phyloP scores from a whole-genome alignment of 2,888 invertebrate species.

The Halocaridina rubra region DNA sequence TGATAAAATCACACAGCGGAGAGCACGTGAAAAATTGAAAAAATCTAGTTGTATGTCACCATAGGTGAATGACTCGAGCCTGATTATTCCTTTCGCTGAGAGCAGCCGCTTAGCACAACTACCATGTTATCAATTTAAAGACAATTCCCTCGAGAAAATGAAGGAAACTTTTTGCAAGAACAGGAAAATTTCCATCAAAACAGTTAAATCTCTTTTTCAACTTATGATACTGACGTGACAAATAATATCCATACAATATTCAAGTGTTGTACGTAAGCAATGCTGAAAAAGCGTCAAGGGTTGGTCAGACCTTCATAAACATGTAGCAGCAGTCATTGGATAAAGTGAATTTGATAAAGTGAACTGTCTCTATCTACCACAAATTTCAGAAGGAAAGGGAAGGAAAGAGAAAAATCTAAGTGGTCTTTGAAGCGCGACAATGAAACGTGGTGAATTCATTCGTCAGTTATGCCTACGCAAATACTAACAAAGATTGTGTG shows the following conservation, averaged over 20 bases:
- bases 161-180: too few relatives aligned
- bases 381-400: conserved; percentile 46
- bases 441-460: conserved; percentile 48
- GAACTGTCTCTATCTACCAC: conserved; percentile 42
- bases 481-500: conserved; percentile 56
- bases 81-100: background rate
- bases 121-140: too few relatives aligned
- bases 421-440: conserved; percentile 53
- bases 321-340: conserved; percentile 52
- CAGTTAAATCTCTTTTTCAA: too few relatives aligned
- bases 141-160: too few relatives aligned
- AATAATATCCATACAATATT: too few relatives aligned
- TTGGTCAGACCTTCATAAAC: conserved; percentile 20
- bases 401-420: conserved; percentile 39
- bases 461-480: conserved; percentile 45
- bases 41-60: conserved; percentile 19
- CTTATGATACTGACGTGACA: too few relatives aligned
- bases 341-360: conserved; percentile 54
- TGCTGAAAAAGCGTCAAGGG: background rate
- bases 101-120: background rate
- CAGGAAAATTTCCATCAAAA: too few relatives aligned
- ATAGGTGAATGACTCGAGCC: background rate
- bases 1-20: conserved; percentile 49
- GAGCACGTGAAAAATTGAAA: conserved; percentile 51
- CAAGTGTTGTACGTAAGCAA: background rate